Base-by-base conservation (phyloP, 2,113 vertebrate species). In the Cairina moschata region DNA sequence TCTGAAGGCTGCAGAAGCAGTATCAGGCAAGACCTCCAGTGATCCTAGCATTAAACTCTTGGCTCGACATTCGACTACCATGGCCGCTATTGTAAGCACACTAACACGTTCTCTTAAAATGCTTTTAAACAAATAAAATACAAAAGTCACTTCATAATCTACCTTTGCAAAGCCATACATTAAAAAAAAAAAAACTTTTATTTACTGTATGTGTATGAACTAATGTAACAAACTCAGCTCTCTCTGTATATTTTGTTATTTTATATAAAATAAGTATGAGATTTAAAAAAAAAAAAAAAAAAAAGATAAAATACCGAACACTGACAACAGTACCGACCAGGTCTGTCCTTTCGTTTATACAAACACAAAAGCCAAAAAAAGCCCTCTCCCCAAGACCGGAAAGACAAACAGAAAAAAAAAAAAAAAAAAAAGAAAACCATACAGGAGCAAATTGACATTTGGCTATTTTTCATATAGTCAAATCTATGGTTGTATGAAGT, bases 101-200 rank as follows among this genome's bases (percentile, higher is more conserved):
- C 98, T 99, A 98, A 99, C 98, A 97, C 98, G 98, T 98, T 99
- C 99, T 98, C 98, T 99, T 98, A 98, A 98, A 98, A 99, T 98
- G 98, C 98, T 98, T 98, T 98, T 99, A 97, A 98, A 98, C 97
- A 98, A 99, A 97, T 99, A 98, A 99, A 98, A 87, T 96, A 97
- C 96, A 96, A 97, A 98, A 97, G 93, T 98, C 98, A 98, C 97
- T 93, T 98, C 98, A 98, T 98, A 98, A 98, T 98, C 98, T 98
- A 98, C 98, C 98, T 99, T 98, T 99, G 99, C 98, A 98, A 99
- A 99, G 99, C 99, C 99, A 99, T 99, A 99, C 98, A 98, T 98
- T 48, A 48, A 48, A 48, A 48, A 48, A 48, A 48, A 21, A 96
- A 98, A 97, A 92, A 26, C 86, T 97, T 98, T 98, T 98, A 97